These are phyloP conservation scores for Pseudochirops cupreus DNA, from an alignment of 2,797 vertebrate species.

Conservation along the genomic window DNA sequence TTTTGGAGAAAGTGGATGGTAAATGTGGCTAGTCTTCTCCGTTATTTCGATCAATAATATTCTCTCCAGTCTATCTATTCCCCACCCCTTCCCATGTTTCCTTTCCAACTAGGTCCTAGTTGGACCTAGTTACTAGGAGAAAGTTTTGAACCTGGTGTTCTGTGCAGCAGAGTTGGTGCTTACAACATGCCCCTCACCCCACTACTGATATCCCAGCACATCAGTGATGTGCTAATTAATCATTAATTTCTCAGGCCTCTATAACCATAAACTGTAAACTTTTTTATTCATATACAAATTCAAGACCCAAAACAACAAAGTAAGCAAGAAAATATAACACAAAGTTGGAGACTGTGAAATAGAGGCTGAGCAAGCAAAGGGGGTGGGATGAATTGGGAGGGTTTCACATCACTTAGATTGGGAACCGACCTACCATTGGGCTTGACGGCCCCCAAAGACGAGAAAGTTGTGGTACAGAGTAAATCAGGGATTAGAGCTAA, in stretches of 20 bases:
- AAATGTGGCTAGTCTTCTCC: background rate
- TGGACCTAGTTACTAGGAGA: too few species aligned
- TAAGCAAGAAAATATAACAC: constrained; percentile 28
- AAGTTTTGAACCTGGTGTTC: background rate
- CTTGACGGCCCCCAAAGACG: background rate
- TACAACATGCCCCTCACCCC: background rate
- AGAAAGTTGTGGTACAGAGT: background rate
- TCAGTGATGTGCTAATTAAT: too few species aligned
- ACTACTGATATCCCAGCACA: background rate
- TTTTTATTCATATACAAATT: constrained; percentile 42
- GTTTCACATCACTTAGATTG: background rate
- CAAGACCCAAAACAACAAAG: constrained; percentile 50
- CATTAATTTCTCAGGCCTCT: constrained; percentile 7
- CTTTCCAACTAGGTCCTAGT: background rate
- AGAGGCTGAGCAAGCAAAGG: background rate
- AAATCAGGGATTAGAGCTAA: background rate
- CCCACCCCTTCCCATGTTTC: background rate
- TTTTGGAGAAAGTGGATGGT: background rate
- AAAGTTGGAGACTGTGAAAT: background rate
- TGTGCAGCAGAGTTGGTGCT: background rate
- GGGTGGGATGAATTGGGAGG: background rate
- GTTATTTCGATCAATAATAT: background rate
- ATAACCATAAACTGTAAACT: constrained; percentile 23
- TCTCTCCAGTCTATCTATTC: background rate
- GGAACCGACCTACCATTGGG: background rate